phyloP scores from a whole-genome alignment of 2,888 invertebrate species.

The Leptinotarsa tumamoca region DNA sequence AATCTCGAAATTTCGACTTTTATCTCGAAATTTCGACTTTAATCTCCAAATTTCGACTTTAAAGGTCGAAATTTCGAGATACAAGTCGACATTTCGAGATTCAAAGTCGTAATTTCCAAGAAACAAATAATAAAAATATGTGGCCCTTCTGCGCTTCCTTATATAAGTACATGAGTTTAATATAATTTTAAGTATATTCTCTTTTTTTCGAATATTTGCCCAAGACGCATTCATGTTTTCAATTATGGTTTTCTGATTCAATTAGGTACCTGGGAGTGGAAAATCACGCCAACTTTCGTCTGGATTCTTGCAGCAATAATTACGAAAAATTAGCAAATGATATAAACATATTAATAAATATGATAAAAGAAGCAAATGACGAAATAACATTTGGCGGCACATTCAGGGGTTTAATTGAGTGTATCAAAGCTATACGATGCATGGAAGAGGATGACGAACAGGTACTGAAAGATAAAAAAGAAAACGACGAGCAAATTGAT shows the following conservation, averaged over 20 bases:
- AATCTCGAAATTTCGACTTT: no score
- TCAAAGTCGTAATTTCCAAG: no score
- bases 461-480: slow-evolving; percentile 42
- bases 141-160: no score
- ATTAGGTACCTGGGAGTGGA: slow-evolving; percentile 48
- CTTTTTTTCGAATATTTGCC: neutral
- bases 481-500: slow-evolving; percentile 43
- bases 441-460: slow-evolving; percentile 47
- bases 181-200: no score
- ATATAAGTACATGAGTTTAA: no score
- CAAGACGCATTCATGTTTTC: neutral
- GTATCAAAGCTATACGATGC: slow-evolving; percentile 32
- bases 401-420: slow-evolving; percentile 28
- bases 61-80: no score
- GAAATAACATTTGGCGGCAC: slow-evolving; percentile 43
- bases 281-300: slow-evolving; percentile 47
- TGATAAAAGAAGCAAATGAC: slow-evolving; percentile 41
- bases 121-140: no score
- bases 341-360: slow-evolving; percentile 44
- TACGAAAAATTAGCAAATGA: slow-evolving; percentile 52
- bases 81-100: no score
- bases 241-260: neutral
- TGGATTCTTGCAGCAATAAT: slow-evolving; percentile 43
- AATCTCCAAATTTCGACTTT: no score
- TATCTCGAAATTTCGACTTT: no score